Evolutionary conservation across 2,797 vertebrate species (phyloP), one percentile per base, ranked within the genome.

Genomic region (Limnodromus scolopaceus): DNA sequence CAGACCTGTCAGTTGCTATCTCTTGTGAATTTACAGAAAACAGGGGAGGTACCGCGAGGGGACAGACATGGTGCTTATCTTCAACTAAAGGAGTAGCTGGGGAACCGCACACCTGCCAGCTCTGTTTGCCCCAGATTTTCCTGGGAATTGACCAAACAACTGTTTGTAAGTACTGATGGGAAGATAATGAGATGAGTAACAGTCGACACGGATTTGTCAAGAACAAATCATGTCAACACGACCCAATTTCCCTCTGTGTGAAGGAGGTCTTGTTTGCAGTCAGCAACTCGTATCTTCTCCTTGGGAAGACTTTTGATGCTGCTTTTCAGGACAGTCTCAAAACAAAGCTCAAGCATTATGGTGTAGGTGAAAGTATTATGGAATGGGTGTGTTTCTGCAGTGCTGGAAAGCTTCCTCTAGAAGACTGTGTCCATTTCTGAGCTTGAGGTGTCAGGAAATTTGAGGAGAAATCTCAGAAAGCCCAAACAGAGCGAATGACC

Each of bases 131-230:
- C 96, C 95, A 95, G 93, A 93, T 96, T 95, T 96, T 48, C 93
- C 92, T 19, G n/a, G 92, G 88, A 93, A 96, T 79, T 97, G 96
- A 96, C 96, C 96, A 91, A 96, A 93, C 94, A 96, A 95, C 93
- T 84, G 88, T 84, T 96, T 51, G 70, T 95, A 95, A 91, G 92
- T 93, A 54, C 86, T 92, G 92, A 93, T 11, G 38, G 87, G 86
- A 82, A 66, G 88, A 96, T 95, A 96, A 96, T 95, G 96, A 96
- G 91, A 93, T 85, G 87, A 94, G 90, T 66, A 92, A 34, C 93
- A 93, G 92, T 93, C 13, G 30, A 66, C 93, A 87, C 6, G 11
- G 88, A 96, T 97, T 97, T 97, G 95, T 96, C 96, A 93, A 76
- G 94, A 96, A 6, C 90, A 75, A 63, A 95, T 94, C 94, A 82